Conservation (phyloP, 2,797 vertebrate genomes). For the Labroides dimidiatus region DNA sequence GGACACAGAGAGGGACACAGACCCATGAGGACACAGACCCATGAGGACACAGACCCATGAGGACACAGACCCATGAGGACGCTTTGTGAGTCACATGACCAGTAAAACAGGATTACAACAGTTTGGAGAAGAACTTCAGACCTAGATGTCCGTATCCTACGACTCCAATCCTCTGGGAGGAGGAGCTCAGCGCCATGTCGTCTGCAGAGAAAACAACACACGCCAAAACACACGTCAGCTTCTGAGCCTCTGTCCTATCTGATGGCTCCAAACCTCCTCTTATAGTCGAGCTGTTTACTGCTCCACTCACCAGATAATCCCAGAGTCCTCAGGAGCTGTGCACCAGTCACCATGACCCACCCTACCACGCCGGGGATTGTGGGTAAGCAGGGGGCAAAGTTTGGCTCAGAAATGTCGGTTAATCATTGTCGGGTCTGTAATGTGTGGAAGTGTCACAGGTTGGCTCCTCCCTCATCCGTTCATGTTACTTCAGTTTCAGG, state of each 20-base stretch:
- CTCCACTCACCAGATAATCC: slow-evolving; percentile 64
- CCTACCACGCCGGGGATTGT: slow-evolving; percentile 34
- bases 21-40: no score
- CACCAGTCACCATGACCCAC: slow-evolving; percentile 27
- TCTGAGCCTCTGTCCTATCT: slow-evolving; percentile 23
- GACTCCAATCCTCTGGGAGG: slow-evolving; percentile 76
- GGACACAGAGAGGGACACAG: no score
- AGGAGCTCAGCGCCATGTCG: slow-evolving; percentile 67
- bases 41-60: no score
- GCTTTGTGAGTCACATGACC: neutral
- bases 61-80: neutral
- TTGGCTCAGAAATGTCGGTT: slow-evolving; percentile 68
- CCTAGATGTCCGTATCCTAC: slow-evolving; percentile 87
- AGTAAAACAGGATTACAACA: neutral
- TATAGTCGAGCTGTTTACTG: slow-evolving; percentile 48
- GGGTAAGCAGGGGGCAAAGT: slow-evolving; percentile 76
- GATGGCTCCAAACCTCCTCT: slow-evolving; percentile 8
- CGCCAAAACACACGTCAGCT: slow-evolving; percentile 9
- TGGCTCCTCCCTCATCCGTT: neutral
- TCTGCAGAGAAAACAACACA: slow-evolving; percentile 38
- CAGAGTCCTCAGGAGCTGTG: slow-evolving; percentile 14
- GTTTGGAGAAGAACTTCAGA: slow-evolving; percentile 40
- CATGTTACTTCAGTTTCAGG: neutral
- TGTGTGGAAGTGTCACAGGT: neutral
- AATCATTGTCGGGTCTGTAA: slow-evolving; percentile 74